A percentile compares a stretch with the other conserved stretches of the same genome.
These are phyloP conservation scores for Hesperophylax magnus DNA, from an alignment of 1,140 invertebrate species.

Conservation along the genomic window DNA sequence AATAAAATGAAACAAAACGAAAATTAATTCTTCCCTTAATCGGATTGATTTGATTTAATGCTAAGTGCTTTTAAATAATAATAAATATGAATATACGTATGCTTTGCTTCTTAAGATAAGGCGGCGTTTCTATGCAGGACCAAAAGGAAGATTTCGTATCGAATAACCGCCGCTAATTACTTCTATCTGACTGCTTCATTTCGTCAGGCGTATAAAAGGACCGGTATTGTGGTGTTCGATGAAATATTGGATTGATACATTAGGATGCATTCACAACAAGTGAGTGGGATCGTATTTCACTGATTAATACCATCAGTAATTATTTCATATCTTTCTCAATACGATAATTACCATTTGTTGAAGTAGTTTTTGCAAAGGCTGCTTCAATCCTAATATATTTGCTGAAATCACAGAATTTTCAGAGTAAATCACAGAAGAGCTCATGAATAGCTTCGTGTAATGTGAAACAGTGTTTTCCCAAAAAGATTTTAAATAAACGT, in stretches of 20 bases:
- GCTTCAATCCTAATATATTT: no score
- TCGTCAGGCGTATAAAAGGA: slow-evolving; percentile 19
- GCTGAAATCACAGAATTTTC: no score
- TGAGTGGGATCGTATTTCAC: neutral
- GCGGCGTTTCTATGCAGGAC: slow-evolving; percentile 3
- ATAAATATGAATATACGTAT: neutral
- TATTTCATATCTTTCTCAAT: no score
- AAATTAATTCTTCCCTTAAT: slow-evolving; percentile 4
- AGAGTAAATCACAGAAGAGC: no score
- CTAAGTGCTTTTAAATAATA: slow-evolving; percentile 12
- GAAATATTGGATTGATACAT: neutral
- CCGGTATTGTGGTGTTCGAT: slow-evolving; percentile 3
- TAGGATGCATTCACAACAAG: neutral
- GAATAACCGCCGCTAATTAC: slow-evolving; percentile 14
- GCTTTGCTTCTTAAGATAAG: slow-evolving; percentile 5
- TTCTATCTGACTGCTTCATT: neutral
- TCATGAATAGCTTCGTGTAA: no score
- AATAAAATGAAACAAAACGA: neutral
- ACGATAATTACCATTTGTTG: no score
- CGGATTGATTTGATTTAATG: slow-evolving; percentile 8
- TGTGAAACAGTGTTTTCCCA: no score
- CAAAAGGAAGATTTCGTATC: slow-evolving; percentile 9
- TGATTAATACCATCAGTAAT: no score
- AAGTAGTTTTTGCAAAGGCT: no score
- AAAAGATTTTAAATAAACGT: no score